Conservation (phyloP, 1,140 invertebrate genomes). For the Goniozus legneri region DNA sequence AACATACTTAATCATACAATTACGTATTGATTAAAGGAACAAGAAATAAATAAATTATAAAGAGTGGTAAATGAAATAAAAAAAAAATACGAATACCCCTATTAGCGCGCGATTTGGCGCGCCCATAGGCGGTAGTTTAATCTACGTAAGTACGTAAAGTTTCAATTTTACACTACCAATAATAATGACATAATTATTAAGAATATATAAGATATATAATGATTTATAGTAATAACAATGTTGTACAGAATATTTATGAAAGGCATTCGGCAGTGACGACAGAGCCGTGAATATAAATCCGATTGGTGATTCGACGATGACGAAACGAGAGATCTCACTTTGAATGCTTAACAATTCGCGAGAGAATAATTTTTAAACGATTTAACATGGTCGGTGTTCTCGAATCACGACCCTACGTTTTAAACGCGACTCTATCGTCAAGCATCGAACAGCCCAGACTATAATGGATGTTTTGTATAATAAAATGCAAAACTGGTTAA, state of each 20-base stretch:
- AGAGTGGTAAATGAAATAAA: no score
- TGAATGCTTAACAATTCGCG: not conserved
- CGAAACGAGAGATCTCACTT: not conserved
- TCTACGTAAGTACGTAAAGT: conserved; percentile 53
- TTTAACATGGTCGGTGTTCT: no score
- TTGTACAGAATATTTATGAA: conserved; percentile 57
- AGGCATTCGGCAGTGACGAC: conserved; percentile 45
- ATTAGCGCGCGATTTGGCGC: conserved; percentile 25
- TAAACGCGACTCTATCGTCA: conserved; percentile 22
- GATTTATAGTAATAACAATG: conserved; percentile 54
- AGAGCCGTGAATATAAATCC: no score
- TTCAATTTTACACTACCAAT: conserved; percentile 57
- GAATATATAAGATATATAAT: conserved; percentile 51
- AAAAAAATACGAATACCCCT: conserved; percentile 36
- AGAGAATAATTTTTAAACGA: conserved; percentile 6
- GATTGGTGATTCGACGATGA: no score
- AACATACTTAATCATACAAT: conserved; percentile 52
- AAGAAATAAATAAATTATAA: no score
- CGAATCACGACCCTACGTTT: no score
- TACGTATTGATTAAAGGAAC: conserved; percentile 44
- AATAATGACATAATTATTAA: conserved; percentile 54
- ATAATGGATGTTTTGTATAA: conserved; percentile 53
- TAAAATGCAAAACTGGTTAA: conserved; percentile 32
- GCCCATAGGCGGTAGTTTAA: conserved; percentile 48
- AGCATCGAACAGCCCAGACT: conserved; percentile 44